Conservation (phyloP, 2,797 vertebrate species). For the Todus mexicanus region DNA sequence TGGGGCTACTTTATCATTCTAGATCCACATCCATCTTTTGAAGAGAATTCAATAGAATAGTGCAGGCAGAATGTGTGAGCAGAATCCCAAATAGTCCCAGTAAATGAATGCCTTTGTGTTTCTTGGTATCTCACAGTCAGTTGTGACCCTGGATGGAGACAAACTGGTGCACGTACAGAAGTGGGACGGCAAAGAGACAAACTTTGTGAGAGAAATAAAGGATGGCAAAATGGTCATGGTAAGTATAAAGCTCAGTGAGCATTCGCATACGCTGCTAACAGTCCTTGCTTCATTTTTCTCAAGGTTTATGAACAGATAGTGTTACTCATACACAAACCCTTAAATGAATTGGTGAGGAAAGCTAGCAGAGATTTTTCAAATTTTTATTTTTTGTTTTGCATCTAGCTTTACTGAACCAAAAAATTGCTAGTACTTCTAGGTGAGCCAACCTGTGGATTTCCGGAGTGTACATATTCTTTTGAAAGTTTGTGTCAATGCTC, state of each 20-base stretch:
- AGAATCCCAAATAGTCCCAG: slow-evolving; percentile 13
- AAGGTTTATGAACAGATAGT: not conserved
- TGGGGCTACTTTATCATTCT: slow-evolving; percentile 28
- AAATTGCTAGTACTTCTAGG: not conserved
- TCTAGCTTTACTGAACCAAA: not conserved
- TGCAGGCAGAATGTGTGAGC: not conserved
- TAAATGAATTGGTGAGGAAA: not conserved
- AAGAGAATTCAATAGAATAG: slow-evolving; percentile 17
- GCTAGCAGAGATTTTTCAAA: not conserved
- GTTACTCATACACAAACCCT: not conserved
- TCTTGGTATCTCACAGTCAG: slow-evolving; percentile 79
- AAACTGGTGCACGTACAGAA: slow-evolving; percentile 91
- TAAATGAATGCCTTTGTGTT: slow-evolving; percentile 31
- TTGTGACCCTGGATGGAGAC: slow-evolving; percentile 84
- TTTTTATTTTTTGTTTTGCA: not conserved
- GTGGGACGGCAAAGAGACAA: slow-evolving; percentile 94
- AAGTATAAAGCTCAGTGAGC: slow-evolving; percentile 40
- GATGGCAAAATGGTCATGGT: slow-evolving; percentile 92
- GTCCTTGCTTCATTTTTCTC: not conserved
- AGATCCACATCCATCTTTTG: slow-evolving; percentile 12
- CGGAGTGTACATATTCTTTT: not conserved
- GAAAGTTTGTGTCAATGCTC: not conserved
- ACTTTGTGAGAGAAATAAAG: slow-evolving; percentile 87
- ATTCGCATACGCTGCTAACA: accelerated
- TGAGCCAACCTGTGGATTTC: not conserved